Evolutionary conservation across 1,140 invertebrate species (phyloP), one percentile per base, ranked within the genome.

Genomic region (Drosophila kurseongensis): DNA sequence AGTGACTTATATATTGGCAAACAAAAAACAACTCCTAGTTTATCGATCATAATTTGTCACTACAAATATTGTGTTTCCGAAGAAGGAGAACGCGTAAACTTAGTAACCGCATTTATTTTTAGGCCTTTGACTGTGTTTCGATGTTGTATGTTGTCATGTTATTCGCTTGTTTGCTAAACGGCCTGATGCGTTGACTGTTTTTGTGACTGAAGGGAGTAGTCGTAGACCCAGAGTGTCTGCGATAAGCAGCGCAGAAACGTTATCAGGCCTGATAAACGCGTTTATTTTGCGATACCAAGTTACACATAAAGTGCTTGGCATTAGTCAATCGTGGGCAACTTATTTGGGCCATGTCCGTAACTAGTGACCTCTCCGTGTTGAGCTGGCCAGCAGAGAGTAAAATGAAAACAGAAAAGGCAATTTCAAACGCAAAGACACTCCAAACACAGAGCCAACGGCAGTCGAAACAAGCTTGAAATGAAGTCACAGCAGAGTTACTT

Each of bases 381-480:
- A 80, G 71, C 57, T 74, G 62, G 63, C 63, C 65, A 83, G 69
- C 75, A 73, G 72, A 88, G 84, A 84, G 83, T 83, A 83, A 82
- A 86, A 78, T 82, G 61, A 76, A 86, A 89, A 86, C 66, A 78
- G 73, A 63, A 72, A 62, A 65, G 45, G 44, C 60, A 84, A 45
- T 85, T 36, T 63, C 44, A 79, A 62, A 79, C 51, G 68, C 65
- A 72, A 42, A 83, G 23, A 81, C 36, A 68, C 13, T 36, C 23
- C 59, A 71, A 32, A 83, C 14, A 80, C 36, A 74, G n/a, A 29
- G 38, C 35, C 44, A 56, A 41, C 10, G 47, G 40, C 41, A 57
- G 54, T 29, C 32, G 41, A 52, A 67, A 71, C 67, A 73, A 78
- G 74, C 63, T 79, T 51, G 52, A 83, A 86, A 86, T 86, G 83